Evolutionary conservation across 2,113 vertebrate genomes (phyloP).

Genomic region (Cyanistes caeruleus): DNA sequence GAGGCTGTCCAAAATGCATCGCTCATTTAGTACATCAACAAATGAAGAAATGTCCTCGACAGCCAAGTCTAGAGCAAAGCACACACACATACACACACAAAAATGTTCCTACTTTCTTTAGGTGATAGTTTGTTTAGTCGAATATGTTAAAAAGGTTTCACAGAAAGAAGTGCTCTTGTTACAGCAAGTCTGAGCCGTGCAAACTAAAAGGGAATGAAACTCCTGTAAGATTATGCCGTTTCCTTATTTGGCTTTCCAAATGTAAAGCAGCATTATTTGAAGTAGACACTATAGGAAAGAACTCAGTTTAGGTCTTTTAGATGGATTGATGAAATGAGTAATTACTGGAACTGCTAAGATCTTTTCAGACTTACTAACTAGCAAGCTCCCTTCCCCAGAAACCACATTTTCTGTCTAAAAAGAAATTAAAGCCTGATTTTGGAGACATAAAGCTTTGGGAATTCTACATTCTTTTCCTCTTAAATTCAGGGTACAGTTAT

Average conservation of each 20-base stretch:
- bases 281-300: slow-evolving; percentile 43
- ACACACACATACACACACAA: neutral
- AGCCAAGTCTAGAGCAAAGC: slow-evolving; percentile 9
- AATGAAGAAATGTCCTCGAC: slow-evolving; percentile 40
- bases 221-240: slow-evolving; percentile 23
- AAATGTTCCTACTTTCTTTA: neutral
- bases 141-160: slow-evolving; percentile 42
- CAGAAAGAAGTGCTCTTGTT: slow-evolving; percentile 24
- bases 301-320: neutral
- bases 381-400: slow-evolving; percentile 12
- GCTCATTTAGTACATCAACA: neutral
- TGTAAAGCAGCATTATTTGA: slow-evolving; percentile 53
- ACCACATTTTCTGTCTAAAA: neutral
- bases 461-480: neutral
- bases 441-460: neutral
- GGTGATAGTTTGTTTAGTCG: slow-evolving; percentile 37
- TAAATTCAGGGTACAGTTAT: neutral
- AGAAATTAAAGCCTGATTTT: neutral
- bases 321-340: slow-evolving; percentile 42
- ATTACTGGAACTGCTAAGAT: slow-evolving; percentile 18
- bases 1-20: slow-evolving; percentile 59
- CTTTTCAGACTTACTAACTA: neutral
- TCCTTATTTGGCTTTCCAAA: slow-evolving; percentile 54
- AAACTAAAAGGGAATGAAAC: slow-evolving; percentile 3
- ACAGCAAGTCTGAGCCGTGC: neutral